Base-by-base conservation (phyloP, 2,797 vertebrate species). In the Ceryle rudis region DNA sequence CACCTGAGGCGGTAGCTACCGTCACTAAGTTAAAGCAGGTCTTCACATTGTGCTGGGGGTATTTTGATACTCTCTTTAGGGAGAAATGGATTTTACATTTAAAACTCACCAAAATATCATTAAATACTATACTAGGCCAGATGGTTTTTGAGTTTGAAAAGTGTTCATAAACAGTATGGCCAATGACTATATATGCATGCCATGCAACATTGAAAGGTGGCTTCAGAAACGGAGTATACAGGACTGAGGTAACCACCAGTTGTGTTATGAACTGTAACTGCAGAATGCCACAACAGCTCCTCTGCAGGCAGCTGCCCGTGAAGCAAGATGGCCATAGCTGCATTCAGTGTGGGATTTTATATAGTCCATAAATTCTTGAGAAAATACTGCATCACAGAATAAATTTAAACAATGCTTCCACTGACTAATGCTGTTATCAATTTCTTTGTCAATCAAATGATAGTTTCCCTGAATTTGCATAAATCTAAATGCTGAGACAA, bases 391-490 rank as follows among this genome's bases (percentile, higher is more conserved):
- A 54, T 29, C 58, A 77, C 5, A 62, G n/a, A 88, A 81, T 18
- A 88, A 83, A 83, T 57, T 18, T 86, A 74, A 91, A 78, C 57
- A 86, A 74, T 47, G 17, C 22, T 89, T 84, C 55, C 35, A 86
- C 58, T 66, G 70, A 69, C 23, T 64, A 70, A 69, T 26, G 4
- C 14, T 75, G 12, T 69, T 72, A 92, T 9, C 12, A 31, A 61
- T 90, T 86, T 81, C n/a, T 86, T 73, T 84, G 65, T 60, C 88
- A 93, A 70, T 79, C 78, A 84, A 86, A 75, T 37, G 0, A 75
- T 25, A 73, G 29, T 61, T 94, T 79, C 47, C n/a, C 61, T 73
- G 33, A 89, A 84, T 95, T 94, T 93, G 54, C 77, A 94, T 84
- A 86, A 83, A 83, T 78, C 69, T 83, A 75, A 94, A 90, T 79